A percentile compares a stretch with the other conserved stretches of the same genome.
Conservation (phyloP, 2,113 vertebrate genomes). For the Sus scrofa region T2T-Sscrofa CM000829.6:46869001-46869500, state of each 20-base stretch:
- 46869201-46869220: not conserved
- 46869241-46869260: conserved; percentile 1
- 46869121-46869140: not conserved
- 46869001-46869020: not conserved
- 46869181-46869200: not conserved
- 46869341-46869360: not conserved
- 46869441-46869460: not conserved
- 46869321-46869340: not conserved
- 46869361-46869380: not conserved
- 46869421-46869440: not conserved
- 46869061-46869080: not conserved
- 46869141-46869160: not conserved
- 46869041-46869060: not conserved
- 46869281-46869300: not conserved
- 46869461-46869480: not conserved
- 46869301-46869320: not conserved
- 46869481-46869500: not conserved
- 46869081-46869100: not conserved
- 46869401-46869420: not conserved
- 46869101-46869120: not conserved
- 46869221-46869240: not conserved
- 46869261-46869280: not conserved
- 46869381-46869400: not conserved
- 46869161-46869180: not conserved
- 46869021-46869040: not conserved